Conservation (phyloP, 2,797 vertebrate genomes). For the Lithobates pipiens region DNA sequence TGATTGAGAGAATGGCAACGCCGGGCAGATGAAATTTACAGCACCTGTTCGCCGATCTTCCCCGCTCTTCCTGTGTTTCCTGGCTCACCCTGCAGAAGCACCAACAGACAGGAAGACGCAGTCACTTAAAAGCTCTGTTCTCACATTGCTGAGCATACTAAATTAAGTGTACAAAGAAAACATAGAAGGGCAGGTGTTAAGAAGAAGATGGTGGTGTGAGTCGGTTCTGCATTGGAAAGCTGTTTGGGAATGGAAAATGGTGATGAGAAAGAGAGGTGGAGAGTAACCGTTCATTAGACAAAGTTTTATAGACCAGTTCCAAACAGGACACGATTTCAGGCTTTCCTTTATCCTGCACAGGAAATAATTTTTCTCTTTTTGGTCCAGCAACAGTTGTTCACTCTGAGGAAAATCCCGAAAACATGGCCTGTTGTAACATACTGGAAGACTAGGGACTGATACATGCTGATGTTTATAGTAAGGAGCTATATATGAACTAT, state of each 20-base stretch:
- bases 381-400: not conserved
- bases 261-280: not conserved
- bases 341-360: not conserved
- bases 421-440: no score
- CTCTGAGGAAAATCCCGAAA: not conserved
- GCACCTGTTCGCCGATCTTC: conserved; percentile 91
- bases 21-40: not conserved
- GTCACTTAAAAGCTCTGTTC: conserved; percentile 1
- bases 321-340: not conserved
- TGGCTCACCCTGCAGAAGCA: conserved; percentile 85
- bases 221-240: not conserved
- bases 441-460: no score
- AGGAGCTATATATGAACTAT: no score
- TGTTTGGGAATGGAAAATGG: not conserved
- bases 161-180: conserved; percentile 4
- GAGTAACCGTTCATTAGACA: not conserved
- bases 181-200: not conserved
- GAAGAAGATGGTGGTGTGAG: not conserved
- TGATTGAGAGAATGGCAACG: not conserved
- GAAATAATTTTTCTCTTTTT: no score
- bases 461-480: no score
- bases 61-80: conserved; percentile 88
- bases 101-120: conserved; percentile 13
- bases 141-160: conserved; percentile 15
- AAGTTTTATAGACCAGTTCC: not conserved